Conservation (phyloP, 1,140 invertebrate species). For the Magallana angulata region DNA sequence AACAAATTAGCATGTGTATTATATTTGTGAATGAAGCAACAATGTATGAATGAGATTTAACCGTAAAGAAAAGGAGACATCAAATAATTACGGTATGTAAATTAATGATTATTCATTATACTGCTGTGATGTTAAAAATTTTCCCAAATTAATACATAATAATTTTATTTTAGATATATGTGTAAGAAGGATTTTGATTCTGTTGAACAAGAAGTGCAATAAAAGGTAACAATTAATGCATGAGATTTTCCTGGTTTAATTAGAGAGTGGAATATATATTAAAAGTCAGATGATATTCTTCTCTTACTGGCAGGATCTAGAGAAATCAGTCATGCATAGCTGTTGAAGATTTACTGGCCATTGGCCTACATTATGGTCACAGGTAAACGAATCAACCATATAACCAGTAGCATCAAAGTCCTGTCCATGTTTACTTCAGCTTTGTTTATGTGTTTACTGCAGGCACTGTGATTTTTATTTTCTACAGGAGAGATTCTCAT, state of each 20-base stretch:
- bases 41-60: too few relatives aligned
- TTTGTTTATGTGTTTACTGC: conserved; percentile 30
- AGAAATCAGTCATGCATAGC: conserved; percentile 30
- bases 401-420: background rate
- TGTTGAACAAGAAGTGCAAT: too few relatives aligned
- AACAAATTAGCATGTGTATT: too few relatives aligned
- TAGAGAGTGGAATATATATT: background rate
- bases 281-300: conserved; percentile 5
- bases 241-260: conserved; percentile 2
- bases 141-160: too few relatives aligned
- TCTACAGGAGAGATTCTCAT: background rate
- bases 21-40: too few relatives aligned
- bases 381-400: conserved; percentile 1
- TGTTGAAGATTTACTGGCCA: conserved; percentile 20
- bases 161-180: too few relatives aligned
- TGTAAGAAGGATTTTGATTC: too few relatives aligned
- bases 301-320: background rate
- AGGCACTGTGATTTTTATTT: background rate
- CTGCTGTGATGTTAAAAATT: too few relatives aligned
- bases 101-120: too few relatives aligned
- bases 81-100: too few relatives aligned
- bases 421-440: conserved; percentile 3
- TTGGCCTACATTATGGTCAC: conserved; percentile 15
- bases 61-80: too few relatives aligned
- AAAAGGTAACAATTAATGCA: background rate